Evolutionary conservation across 2,888 invertebrate species (phyloP), one percentile per base, ranked within the genome.

Genomic region (Maniola hyperantus): DNA sequence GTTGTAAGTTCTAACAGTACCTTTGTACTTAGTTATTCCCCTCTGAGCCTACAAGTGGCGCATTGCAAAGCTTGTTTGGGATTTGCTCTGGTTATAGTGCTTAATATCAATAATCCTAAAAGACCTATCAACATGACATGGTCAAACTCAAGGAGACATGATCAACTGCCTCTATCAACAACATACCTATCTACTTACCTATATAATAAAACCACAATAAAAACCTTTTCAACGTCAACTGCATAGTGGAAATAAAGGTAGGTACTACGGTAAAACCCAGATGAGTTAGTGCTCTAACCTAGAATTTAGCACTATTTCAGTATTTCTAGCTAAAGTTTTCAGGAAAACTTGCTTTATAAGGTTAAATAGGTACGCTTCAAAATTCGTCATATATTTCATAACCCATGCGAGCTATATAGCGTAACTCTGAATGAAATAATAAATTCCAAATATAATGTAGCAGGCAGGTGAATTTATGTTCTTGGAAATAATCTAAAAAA

Each of bases 381-480:
- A 66, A 15, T 61, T 68, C 65, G 66, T 61, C 63, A 42, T 54
- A 66, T 42, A 65, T 68, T 62, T 62, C 33, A 53, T 46, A 68
- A 26, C 10, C 13, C 20, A 36, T 42, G 44, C 42, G 26, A 62
- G 57, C 48, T 57, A 46, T 42, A 62, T 34, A 44, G 26, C 13
- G n/a, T 60, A 60, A 34, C 26, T 33, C 15, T 15, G 5, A 46
- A 59, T 46, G 46, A 42, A 11, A 20, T 46, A 18, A 34, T 64
- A 48, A 64, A 64, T 60, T 64, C 46, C 39, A 48, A 48, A 48
- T 48, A 48, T 48, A 48, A 48, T 15, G 36, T 33, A 53, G 51
- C 26, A 7, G 11, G 42, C 57, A 42, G 57, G 57, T 57, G 10
- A 57, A 57, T 57, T 57, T 57, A 57, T 57, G 57, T 57, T 57